These are phyloP conservation scores for Dysmachus trigonus DNA, from an alignment of 2,888 invertebrate genomes.

Conservation along the genomic window DNA sequence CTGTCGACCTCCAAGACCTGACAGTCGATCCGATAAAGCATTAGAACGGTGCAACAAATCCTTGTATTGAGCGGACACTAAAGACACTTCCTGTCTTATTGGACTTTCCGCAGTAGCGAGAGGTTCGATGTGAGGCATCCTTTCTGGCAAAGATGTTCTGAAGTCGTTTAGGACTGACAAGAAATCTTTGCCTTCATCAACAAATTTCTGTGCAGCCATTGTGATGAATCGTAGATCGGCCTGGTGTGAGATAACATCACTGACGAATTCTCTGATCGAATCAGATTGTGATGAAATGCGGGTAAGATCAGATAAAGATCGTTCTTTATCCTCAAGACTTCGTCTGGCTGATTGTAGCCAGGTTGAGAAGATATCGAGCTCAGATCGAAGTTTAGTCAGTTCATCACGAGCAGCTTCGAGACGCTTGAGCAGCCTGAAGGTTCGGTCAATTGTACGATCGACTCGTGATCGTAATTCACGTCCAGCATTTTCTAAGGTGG, in stretches of 20 bases:
- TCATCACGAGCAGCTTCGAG: slow-evolving; percentile 85
- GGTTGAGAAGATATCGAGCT: slow-evolving; percentile 80
- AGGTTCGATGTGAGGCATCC: slow-evolving; percentile 81
- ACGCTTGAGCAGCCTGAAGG: slow-evolving; percentile 79
- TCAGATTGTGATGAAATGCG: slow-evolving; percentile 77
- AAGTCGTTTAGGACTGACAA: slow-evolving; percentile 85
- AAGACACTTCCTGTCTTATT: slow-evolving; percentile 80
- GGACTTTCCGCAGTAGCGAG: slow-evolving; percentile 75
- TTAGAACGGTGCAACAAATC: slow-evolving; percentile 86
- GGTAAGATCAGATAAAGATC: slow-evolving; percentile 79
- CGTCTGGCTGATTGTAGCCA: slow-evolving; percentile 87
- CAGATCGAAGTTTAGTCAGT: slow-evolving; percentile 84
- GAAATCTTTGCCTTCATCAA: slow-evolving; percentile 94
- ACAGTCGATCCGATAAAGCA: slow-evolving; percentile 81
- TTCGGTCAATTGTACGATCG: slow-evolving; percentile 82
- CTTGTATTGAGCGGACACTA: slow-evolving; percentile 81
- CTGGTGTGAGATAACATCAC: slow-evolving; percentile 94
- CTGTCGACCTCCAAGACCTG: slow-evolving; percentile 80
- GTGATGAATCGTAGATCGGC: slow-evolving; percentile 95
- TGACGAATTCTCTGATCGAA: slow-evolving; percentile 86
- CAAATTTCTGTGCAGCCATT: slow-evolving; percentile 95
- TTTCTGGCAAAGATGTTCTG: slow-evolving; percentile 83
- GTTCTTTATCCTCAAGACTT: slow-evolving; percentile 84
- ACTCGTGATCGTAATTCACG: slow-evolving; percentile 83
- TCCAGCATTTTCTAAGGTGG: slow-evolving; percentile 86